A percentile compares a stretch with the other conserved stretches of the same genome.
Evolutionary conservation across 1,140 invertebrate genomes (phyloP).

Genomic region (Macrobrachium nipponense): DNA sequence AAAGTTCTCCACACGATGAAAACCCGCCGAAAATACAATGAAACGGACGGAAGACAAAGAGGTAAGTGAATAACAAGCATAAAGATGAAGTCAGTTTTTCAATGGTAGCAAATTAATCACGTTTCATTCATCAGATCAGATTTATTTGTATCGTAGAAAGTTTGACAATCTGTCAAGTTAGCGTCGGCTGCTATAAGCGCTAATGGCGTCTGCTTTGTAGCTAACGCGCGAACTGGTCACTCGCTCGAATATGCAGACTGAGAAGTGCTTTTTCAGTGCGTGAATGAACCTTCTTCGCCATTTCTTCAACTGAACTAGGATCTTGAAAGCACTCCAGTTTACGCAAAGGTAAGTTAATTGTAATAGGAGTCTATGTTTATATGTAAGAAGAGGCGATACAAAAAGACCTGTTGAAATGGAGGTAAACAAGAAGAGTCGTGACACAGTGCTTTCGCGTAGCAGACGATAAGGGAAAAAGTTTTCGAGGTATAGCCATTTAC

Average conservation of each 20-base stretch:
- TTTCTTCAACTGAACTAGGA: background rate
- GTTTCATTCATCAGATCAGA: background rate
- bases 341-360: background rate
- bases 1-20: constrained; percentile 39
- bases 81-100: background rate
- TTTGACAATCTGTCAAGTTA: constrained; percentile 48
- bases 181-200: constrained; percentile 48
- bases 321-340: background rate
- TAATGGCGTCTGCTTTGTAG: constrained; percentile 58
- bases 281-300: background rate
- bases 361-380: background rate
- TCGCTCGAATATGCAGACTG: constrained; percentile 5
- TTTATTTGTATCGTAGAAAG: background rate
- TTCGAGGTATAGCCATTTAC: background rate
- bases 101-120: background rate
- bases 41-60: constrained; percentile 4
- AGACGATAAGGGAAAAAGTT: constrained; percentile 43
- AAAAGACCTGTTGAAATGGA: constrained; percentile 47
- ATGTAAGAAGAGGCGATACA: background rate
- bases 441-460: constrained; percentile 42
- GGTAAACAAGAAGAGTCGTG: constrained; percentile 21
- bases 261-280: background rate
- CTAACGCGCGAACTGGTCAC: constrained; percentile 35
- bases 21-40: constrained; percentile 48
- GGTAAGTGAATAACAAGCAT: background rate